Conservation (phyloP, 2,797 vertebrate genomes). For the Harpagifer antarcticus region DNA sequence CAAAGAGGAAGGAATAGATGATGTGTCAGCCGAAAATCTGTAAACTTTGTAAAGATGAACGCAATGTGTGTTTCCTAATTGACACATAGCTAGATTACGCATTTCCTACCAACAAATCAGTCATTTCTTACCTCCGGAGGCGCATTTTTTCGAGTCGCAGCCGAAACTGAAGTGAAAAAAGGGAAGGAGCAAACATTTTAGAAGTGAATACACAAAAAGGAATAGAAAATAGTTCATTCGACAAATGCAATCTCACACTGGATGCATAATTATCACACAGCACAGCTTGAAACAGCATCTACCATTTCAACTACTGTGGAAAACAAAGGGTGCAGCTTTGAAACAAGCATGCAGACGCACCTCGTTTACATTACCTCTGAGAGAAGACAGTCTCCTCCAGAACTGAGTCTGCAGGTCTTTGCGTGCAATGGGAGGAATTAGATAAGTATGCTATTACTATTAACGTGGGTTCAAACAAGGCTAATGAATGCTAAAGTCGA, state of each 20-base stretch:
- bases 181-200: neutral
- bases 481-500: neutral
- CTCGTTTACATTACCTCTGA: constrained; percentile 66
- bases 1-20: constrained; percentile 63
- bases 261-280: constrained; percentile 37
- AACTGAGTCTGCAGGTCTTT: constrained; percentile 71
- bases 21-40: constrained; percentile 43
- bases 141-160: constrained; percentile 72
- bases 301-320: constrained; percentile 15
- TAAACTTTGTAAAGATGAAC: constrained; percentile 18
- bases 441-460: constrained; percentile 51
- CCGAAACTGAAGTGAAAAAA: constrained; percentile 63
- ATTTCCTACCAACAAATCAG: constrained; percentile 10
- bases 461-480: constrained; percentile 16
- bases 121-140: constrained; percentile 77
- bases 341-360: constrained; percentile 66
- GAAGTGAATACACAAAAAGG: neutral
- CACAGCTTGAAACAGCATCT: constrained; percentile 14
- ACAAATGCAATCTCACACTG: constrained; percentile 16
- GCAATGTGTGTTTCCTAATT: constrained; percentile 25
- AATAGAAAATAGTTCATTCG: neutral
- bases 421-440: constrained; percentile 62
- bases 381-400: constrained; percentile 65
- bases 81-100: neutral
- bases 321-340: constrained; percentile 45